These are phyloP conservation scores for Drosophila willistoni DNA, from an alignment of 1,140 invertebrate genomes.

Conservation along the genomic window DNA sequence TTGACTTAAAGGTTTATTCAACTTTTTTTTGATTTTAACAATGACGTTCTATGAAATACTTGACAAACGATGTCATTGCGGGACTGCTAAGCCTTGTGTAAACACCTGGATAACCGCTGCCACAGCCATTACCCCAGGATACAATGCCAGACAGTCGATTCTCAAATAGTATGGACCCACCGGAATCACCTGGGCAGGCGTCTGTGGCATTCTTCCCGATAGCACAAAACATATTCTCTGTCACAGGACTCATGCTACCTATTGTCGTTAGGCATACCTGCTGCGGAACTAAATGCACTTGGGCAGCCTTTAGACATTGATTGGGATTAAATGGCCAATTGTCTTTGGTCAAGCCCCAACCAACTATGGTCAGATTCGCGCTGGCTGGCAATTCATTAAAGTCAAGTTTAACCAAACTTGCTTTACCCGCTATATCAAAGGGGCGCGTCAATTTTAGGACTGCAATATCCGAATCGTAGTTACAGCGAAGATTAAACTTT, in stretches of 20 bases:
- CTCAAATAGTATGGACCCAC: constrained; percentile 45
- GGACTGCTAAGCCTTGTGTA: constrained; percentile 79
- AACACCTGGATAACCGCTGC: constrained; percentile 84
- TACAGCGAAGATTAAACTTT: constrained; percentile 11
- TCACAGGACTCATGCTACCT: neutral
- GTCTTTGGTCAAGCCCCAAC: constrained; percentile 48
- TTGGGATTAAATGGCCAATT: neutral
- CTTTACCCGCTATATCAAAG: constrained; percentile 32
- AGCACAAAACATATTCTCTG: constrained; percentile 83
- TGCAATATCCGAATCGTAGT: constrained; percentile 59
- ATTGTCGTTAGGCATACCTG: constrained; percentile 20
- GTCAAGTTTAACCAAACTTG: constrained; percentile 34
- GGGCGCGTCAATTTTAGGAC: constrained; percentile 45
- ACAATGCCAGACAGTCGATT: constrained; percentile 81
- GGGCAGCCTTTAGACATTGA: constrained; percentile 50
- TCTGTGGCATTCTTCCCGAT: constrained; percentile 51
- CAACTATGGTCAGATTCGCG: constrained; percentile 48
- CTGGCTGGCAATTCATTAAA: constrained; percentile 39
- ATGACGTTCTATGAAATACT: constrained; percentile 19
- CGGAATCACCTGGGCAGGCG: constrained; percentile 65
- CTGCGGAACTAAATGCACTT: constrained; percentile 21
- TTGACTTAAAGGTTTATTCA: too few species aligned
- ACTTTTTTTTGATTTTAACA: constrained; percentile 21
- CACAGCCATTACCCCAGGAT: constrained; percentile 85
- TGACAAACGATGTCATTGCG: constrained; percentile 34